A percentile compares a stretch with the other conserved stretches of the same genome.
phyloP scores from a whole-genome alignment of 1,140 invertebrate species.

The Drosophila miranda region DNA sequence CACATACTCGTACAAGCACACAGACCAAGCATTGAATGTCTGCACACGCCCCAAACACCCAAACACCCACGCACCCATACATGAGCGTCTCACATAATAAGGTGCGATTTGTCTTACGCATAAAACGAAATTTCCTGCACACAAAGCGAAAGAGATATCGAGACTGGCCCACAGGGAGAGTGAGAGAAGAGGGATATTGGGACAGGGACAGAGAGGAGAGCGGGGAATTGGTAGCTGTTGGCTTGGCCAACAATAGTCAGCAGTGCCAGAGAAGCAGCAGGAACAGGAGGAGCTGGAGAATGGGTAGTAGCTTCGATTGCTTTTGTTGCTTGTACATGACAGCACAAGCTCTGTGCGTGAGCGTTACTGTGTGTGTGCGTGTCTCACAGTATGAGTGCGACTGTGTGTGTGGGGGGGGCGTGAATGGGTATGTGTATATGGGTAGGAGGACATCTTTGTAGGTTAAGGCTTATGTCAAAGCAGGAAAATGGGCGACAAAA shows the following conservation, averaged over 20 bases:
- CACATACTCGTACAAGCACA: slow-evolving; percentile 31
- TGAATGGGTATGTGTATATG: slow-evolving; percentile 7
- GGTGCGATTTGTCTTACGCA: slow-evolving; percentile 79
- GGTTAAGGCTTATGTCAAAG: slow-evolving; percentile 79
- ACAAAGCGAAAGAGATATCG: slow-evolving; percentile 39
- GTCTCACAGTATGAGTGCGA: slow-evolving; percentile 9
- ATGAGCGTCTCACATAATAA: slow-evolving; percentile 73
- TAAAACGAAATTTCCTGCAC: slow-evolving; percentile 79
- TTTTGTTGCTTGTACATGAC: slow-evolving; percentile 76
- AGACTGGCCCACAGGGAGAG: slow-evolving; percentile 10
- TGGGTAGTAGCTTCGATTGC: slow-evolving; percentile 59
- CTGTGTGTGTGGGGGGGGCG: neutral
- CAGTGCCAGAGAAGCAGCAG: slow-evolving; percentile 7
- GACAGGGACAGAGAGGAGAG: neutral
- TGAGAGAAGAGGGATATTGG: neutral
- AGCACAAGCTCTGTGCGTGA: slow-evolving; percentile 36
- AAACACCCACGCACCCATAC: slow-evolving; percentile 30
- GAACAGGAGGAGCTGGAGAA: neutral
- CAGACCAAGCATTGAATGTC: neutral
- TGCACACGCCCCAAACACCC: slow-evolving; percentile 1
- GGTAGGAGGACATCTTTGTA: slow-evolving; percentile 65
- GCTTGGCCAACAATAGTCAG: slow-evolving; percentile 71
- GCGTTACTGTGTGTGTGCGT: slow-evolving; percentile 25
- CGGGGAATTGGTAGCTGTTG: slow-evolving; percentile 18
- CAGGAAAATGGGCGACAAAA: slow-evolving; percentile 76